phyloP scores from a whole-genome alignment of 2,888 invertebrate genomes.

The Drosophila rubida region DNA sequence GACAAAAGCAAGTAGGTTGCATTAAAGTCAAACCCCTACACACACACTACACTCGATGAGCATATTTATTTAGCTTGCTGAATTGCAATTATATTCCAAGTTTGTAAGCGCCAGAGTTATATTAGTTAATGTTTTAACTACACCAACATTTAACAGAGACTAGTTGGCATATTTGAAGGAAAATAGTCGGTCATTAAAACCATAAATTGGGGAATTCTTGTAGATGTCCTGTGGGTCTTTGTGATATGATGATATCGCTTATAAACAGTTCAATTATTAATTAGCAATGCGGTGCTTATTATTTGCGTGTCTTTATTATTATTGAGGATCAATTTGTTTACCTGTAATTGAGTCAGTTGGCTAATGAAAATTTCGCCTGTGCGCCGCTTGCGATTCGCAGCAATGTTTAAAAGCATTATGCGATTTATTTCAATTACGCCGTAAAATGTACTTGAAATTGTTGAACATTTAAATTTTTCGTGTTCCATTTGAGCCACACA shows the following conservation, averaged over 20 bases:
- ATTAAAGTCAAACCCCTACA: too few relatives aligned
- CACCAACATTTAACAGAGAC: too few relatives aligned
- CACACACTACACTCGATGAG: slow-evolving; percentile 41
- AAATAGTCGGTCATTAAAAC: too few relatives aligned
- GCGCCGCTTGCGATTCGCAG: slow-evolving; percentile 23
- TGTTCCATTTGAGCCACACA: neutral
- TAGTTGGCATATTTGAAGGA: too few relatives aligned
- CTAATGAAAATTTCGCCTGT: slow-evolving; percentile 6
- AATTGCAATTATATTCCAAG: slow-evolving; percentile 32
- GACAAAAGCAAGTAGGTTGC: slow-evolving; percentile 82
- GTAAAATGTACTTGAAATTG: slow-evolving; percentile 73
- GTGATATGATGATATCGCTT: too few relatives aligned
- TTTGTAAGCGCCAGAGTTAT: slow-evolving; percentile 49
- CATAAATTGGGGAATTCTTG: too few relatives aligned
- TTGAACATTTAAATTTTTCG: slow-evolving; percentile 37
- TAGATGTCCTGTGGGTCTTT: too few relatives aligned
- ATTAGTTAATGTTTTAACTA: too few relatives aligned
- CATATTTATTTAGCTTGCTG: slow-evolving; percentile 66
- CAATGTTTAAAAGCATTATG: slow-evolving; percentile 44
- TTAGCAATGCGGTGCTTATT: neutral
- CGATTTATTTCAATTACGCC: slow-evolving; percentile 66
- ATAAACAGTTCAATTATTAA: too few relatives aligned
- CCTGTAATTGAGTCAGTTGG: slow-evolving; percentile 2
- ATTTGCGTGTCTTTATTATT: neutral
- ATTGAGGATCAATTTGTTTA: neutral